These are phyloP conservation scores for Montipora foliosa DNA, from an alignment of 64 coral and sea anemone genomes.

Conservation along the genomic window DNA sequence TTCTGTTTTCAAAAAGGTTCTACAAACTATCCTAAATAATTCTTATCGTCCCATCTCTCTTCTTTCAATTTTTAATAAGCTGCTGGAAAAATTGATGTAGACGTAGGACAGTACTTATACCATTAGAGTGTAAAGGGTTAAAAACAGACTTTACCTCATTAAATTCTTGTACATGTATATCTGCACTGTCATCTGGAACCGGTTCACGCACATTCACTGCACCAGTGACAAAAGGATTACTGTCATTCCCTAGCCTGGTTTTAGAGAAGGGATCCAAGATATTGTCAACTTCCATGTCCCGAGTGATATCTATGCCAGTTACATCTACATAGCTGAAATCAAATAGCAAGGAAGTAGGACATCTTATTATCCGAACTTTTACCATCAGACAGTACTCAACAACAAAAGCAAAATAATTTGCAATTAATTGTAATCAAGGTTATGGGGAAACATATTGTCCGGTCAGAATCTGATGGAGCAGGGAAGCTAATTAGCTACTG, in stretches of 20 bases:
- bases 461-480: too few species aligned
- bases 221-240: neutral
- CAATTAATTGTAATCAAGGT: too few species aligned
- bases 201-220: neutral
- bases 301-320: conserved; percentile 4
- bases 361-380: neutral
- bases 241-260: neutral
- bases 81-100: neutral
- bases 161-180: neutral
- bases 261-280: conserved; percentile 15
- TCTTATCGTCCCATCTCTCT: too few species aligned
- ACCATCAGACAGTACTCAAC: neutral
- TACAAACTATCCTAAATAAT: too few species aligned
- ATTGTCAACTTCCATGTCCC: neutral
- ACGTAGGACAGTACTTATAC: neutral
- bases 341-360: neutral
- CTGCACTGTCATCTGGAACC: neutral
- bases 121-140: neutral
- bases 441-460: too few species aligned
- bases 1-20: too few species aligned
- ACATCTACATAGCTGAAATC: conserved; percentile 3
- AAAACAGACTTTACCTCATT: neutral
- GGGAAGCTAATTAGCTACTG: too few species aligned
- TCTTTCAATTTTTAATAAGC: too few species aligned
- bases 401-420: neutral